phyloP scores from a whole-genome alignment of 2,797 vertebrate species.

The Ispidina lecontei region DNA sequence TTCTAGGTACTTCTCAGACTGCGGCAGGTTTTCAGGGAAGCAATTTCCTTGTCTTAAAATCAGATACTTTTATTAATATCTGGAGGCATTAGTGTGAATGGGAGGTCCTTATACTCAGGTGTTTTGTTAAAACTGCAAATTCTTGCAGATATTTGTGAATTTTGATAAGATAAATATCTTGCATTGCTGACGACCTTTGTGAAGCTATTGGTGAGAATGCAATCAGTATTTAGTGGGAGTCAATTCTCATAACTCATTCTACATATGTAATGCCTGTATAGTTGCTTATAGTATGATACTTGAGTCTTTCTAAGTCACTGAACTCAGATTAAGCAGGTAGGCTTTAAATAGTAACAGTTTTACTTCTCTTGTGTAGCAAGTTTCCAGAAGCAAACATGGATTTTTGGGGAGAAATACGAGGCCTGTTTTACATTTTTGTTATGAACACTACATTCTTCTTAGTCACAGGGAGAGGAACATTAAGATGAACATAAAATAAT shows the following conservation, averaged over 20 bases:
- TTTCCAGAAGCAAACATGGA: background rate
- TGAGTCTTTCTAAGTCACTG: constrained; percentile 28
- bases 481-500: background rate
- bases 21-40: background rate
- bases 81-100: background rate
- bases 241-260: background rate
- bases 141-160: background rate
- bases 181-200: background rate
- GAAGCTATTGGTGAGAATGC: background rate
- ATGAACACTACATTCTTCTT: background rate
- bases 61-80: background rate
- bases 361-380: background rate
- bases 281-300: background rate
- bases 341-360: constrained; percentile 13
- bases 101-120: background rate
- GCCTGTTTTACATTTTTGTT: background rate
- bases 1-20: background rate
- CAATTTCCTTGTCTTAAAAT: background rate
- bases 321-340: constrained; percentile 34
- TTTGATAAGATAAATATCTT: background rate
- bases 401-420: background rate
- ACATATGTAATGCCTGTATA: background rate
- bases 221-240: background rate
- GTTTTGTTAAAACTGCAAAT: background rate
- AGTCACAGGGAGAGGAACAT: background rate